Base-by-base conservation (phyloP, 1,140 invertebrate species). In the Monomorium pharaonis region DNA sequence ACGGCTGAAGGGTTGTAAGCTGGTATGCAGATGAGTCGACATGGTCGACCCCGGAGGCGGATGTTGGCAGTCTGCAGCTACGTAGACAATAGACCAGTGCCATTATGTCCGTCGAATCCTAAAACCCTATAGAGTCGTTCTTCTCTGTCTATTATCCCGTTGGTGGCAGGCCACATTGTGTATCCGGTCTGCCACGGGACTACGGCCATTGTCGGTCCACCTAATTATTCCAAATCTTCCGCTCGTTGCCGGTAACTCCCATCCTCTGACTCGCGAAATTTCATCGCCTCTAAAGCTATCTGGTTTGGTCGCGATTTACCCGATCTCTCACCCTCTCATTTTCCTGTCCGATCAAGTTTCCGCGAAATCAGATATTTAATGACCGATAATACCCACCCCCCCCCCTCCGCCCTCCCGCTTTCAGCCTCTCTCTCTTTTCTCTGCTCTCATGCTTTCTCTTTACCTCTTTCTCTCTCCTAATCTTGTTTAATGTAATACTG, bases 201-300 rank as follows among this genome's bases (percentile, higher is more conserved):
- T 87, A 84, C 85, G 91, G 78, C 90, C 87, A 93, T 94, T 94
- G 92, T 93, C 89, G 92, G 89, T 88, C 92, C 92, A 91, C 91
- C 91, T 93, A 94, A 94, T 93, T 94, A 94, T 93, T 93, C 92
- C 92, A 92, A 94, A 94, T 94, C 92, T 93, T 93, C 90, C 91
- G 92, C 89, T 90, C 86, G 75, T 90, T 90, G 89, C 78, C 76
- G 85, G 49, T 63, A 72, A 33, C 86, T 78, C 62, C 87, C 75
- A 65, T 77, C 47, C 78, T n/a, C 62, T 30, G 21, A 75, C 27
- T 77, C 72, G 88, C 89, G 76, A 88, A 90, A 88, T 91, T 89
- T 75, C 84, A 72, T 84, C 88, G 78, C 51, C 88, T 88, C 54
- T n/a, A 69, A 51, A 54, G 81, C 67, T 49, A n/a, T 30, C 21